Conservation (phyloP, 2,113 vertebrate genomes). For the Numenius arquata region DNA sequence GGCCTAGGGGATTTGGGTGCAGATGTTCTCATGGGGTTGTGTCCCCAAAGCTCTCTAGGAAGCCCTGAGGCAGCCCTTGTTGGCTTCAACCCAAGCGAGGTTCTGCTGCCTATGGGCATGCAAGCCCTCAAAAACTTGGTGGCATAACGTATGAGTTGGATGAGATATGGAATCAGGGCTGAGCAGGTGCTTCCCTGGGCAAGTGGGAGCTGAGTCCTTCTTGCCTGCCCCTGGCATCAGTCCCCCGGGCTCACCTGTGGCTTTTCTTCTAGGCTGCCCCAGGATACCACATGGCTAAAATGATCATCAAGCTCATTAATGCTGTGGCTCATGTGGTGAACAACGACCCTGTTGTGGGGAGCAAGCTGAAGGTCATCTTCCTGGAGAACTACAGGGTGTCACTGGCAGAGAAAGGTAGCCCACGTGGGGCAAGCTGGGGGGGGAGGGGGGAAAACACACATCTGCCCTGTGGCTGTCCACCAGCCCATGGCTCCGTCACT, state of each 20-base stretch:
- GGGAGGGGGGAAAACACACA: not conserved
- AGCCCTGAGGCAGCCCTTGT: not conserved
- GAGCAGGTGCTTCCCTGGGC: not conserved
- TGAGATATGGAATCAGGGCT: not conserved
- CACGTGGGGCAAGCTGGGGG: rapidly evolving
- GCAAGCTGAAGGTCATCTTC: slow-evolving; percentile 93
- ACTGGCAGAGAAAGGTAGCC: slow-evolving; percentile 92
- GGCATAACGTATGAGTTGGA: rapidly evolving
- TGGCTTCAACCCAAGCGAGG: not conserved
- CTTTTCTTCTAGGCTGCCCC: slow-evolving; percentile 86
- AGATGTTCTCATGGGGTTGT: not conserved
- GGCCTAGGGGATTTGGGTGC: not conserved
- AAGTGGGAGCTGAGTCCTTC: not conserved
- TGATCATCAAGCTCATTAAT: slow-evolving; percentile 94
- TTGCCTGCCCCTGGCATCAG: not conserved
- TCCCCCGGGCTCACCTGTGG: not conserved
- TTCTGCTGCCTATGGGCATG: not conserved
- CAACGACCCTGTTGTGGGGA: slow-evolving; percentile 85
- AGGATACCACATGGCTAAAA: slow-evolving; percentile 96
- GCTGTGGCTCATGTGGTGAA: slow-evolving; percentile 90
- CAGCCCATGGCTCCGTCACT: rapidly evolving
- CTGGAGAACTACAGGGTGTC: slow-evolving; percentile 97
- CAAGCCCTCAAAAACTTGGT: not conserved
- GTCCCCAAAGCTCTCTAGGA: not conserved
- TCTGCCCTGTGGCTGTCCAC: too few species aligned